Conservation (phyloP, 1,140 invertebrate species). For the Maconellicoccus hirsutus region DNA sequence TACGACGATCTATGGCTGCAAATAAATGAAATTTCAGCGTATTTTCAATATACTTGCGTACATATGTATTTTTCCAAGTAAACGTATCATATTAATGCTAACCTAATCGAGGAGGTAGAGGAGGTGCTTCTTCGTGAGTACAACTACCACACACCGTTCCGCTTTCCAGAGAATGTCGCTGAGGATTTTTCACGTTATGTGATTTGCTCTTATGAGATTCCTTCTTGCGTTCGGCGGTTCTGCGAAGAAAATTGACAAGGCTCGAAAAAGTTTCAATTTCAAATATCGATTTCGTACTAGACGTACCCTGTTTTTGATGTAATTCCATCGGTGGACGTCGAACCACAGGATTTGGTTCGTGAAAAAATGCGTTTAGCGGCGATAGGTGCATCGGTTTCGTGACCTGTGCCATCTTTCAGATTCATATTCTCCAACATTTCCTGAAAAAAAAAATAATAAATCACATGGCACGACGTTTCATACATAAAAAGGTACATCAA, state of each 20-base stretch:
- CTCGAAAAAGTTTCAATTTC: background rate
- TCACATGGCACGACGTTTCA: background rate
- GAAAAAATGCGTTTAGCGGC: background rate
- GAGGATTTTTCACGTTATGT: conserved; percentile 33
- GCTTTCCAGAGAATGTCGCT: background rate
- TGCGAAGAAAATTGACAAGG: conserved; percentile 27
- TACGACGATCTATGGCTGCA: conserved; percentile 44
- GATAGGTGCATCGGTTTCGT: background rate
- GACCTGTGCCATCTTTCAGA: background rate
- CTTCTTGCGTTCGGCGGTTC: conserved; percentile 44
- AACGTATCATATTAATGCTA: background rate
- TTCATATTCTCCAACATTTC: conserved; percentile 23
- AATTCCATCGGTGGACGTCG: background rate
- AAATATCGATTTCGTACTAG: background rate
- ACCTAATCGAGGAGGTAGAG: conserved; percentile 5
- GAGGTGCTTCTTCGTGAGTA: background rate
- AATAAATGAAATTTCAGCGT: conserved; percentile 28
- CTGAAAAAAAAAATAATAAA: background rate
- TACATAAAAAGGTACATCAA: conserved; percentile 26
- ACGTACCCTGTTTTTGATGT: background rate
- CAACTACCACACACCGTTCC: background rate
- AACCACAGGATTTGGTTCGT: background rate
- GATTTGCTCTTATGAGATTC: conserved; percentile 46
- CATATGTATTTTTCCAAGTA: no score
- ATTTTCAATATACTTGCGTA: no score